These are phyloP conservation scores for Ceratosolen solmsi DNA, from an alignment of 1,140 invertebrate species.

Conservation along the genomic window DNA sequence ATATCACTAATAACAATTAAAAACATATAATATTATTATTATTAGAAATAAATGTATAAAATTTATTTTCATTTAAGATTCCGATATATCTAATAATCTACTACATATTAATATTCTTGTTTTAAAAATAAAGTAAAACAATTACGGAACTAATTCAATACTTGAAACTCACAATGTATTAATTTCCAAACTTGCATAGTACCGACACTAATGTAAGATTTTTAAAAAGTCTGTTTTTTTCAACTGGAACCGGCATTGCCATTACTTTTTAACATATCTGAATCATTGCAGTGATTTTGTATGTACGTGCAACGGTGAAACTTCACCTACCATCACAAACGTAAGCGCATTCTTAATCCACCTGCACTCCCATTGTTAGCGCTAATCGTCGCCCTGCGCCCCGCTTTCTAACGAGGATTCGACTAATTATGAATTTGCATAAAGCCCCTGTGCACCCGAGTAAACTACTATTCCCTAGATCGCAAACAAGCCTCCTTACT, in stretches of 20 bases:
- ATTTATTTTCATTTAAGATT: too few species aligned
- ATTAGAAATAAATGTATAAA: too few species aligned
- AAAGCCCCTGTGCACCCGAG: neutral
- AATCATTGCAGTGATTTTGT: slow-evolving; percentile 17
- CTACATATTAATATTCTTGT: too few species aligned
- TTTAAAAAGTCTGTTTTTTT: slow-evolving; percentile 18
- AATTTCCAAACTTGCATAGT: neutral
- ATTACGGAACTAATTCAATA: too few species aligned
- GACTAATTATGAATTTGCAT: slow-evolving; percentile 45
- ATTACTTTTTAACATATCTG: neutral
- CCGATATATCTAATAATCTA: too few species aligned
- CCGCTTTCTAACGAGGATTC: slow-evolving; percentile 44
- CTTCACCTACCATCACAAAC: neutral
- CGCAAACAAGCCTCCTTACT: neutral
- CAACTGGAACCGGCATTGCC: slow-evolving; percentile 5
- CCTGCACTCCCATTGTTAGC: slow-evolving; percentile 22
- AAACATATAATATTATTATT: too few species aligned
- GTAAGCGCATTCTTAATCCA: slow-evolving; percentile 1
- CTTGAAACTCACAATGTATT: too few species aligned
- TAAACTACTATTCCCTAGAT: neutral
- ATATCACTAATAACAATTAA: too few species aligned
- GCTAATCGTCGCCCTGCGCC: neutral
- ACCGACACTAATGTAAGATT: neutral
- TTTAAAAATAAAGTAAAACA: too few species aligned
- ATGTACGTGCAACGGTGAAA: neutral